These are phyloP conservation scores for Molanna angustata DNA, from an alignment of 2,888 invertebrate species.

Conservation along the genomic window DNA sequence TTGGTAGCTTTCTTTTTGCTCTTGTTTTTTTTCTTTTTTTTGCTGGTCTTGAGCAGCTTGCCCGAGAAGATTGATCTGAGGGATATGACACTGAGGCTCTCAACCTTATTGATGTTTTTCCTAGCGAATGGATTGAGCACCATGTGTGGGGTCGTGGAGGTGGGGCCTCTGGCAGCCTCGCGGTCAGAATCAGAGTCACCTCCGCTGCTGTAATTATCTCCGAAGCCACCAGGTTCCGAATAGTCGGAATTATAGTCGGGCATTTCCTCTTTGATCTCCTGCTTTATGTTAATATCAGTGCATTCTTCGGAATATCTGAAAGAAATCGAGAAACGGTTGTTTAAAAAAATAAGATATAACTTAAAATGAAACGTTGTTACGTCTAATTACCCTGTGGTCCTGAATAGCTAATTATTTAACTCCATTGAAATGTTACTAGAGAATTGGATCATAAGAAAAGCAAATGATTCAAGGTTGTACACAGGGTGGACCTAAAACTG, in stretches of 20 bases:
- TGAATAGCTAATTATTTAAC: too few species aligned
- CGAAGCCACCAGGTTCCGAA: constrained; percentile 18
- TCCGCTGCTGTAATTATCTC: constrained; percentile 14
- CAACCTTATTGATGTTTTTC: constrained; percentile 34
- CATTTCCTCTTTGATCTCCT: constrained; percentile 42
- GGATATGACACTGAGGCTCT: constrained; percentile 37
- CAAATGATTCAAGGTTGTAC: too few species aligned
- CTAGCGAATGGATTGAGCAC: constrained; percentile 26
- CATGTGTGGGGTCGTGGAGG: constrained; percentile 27
- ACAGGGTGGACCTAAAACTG: too few species aligned
- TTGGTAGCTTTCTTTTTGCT: background rate
- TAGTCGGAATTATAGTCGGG: constrained; percentile 37
- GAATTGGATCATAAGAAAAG: too few species aligned
- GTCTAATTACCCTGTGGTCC: too few species aligned
- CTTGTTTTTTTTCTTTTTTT: constrained; percentile 4
- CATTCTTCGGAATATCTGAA: constrained; percentile 15
- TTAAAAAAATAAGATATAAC: background rate
- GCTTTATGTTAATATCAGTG: constrained; percentile 23
- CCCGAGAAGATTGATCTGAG: constrained; percentile 43
- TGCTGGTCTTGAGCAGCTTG: constrained; percentile 36
- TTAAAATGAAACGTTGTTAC: background rate
- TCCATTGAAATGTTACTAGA: too few species aligned
- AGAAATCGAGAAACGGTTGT: background rate
- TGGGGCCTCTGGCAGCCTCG: background rate
- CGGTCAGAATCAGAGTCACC: constrained; percentile 7